Evolutionary conservation across 1,140 invertebrate species (phyloP), one percentile per base, ranked within the genome.

Genomic region (Lanistes nyassanus): DNA sequence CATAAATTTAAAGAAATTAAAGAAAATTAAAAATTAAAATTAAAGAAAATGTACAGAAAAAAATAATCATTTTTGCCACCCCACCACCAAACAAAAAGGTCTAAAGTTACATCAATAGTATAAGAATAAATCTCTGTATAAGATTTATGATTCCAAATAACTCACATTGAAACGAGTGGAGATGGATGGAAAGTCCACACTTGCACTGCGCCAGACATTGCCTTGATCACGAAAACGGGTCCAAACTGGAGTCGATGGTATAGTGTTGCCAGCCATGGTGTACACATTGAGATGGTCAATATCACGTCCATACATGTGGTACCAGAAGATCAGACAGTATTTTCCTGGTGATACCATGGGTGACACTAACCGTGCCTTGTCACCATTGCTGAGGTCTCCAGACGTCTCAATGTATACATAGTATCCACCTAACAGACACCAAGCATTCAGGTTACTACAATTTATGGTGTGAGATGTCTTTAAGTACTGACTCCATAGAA

Each of bases 281-380:
- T 83, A 84, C 19, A 86, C 75, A 70, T 85, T 88, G 0, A 89
- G 81, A 21, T 71, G 74, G 19, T 77, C 84, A 31, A 88, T 79
- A 42, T 84, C 73, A 11, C 65, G 66, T 4, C 86, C 86, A 65
- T 81, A 81, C 85, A 86, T 88, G 76, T 82, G 80, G 77, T 88
- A 88, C 80, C 80, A 85, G 77, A 86, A 86, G 37, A 80, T 71
- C 26, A 87, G 64, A 79, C 87, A 88, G 21, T 92, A 91, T 11
- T 75, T 62, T 2, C 42, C 42, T 19, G 53, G 77, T 23, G 65
- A 68, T 19, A 77, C 76, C 31, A 78, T 78, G 13, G 87, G 80
- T 9, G 81, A 83, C 3, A 82, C 67, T 5, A 87, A 78, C 53
- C 76, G 74, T n/a, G 86, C 85, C 62, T 76, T 78, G 55, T 82